Percentiles rank a stretch among this genome's conserved stretches.
These are phyloP conservation scores for Mormyrus iriodes DNA, from an alignment of 2,113 vertebrate species.

Conservation along the genomic window DNA sequence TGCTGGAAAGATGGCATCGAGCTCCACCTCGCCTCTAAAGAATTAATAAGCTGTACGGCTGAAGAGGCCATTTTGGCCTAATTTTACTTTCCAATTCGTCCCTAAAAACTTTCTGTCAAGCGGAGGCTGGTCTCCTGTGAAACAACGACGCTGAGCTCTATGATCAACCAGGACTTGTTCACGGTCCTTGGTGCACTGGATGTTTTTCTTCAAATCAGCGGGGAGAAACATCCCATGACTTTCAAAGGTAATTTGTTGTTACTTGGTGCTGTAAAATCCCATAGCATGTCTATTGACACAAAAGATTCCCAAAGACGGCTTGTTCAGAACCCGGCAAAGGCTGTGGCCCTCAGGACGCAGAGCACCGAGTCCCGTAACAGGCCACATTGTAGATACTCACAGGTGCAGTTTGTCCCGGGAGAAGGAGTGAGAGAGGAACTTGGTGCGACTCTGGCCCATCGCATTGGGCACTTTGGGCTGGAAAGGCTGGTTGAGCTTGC, in stretches of 20 bases:
- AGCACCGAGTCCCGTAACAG: neutral
- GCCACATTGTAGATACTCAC: conserved; percentile 65
- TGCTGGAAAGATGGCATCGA: neutral
- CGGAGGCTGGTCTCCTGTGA: neutral
- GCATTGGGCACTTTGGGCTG: conserved; percentile 76
- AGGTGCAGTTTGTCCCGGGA: conserved; percentile 91
- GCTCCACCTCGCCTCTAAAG: neutral
- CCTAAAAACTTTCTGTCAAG: neutral
- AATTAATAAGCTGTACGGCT: neutral
- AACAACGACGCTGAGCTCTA: neutral
- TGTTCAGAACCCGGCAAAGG: neutral
- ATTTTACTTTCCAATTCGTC: neutral
- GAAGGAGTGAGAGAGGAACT: conserved; percentile 84
- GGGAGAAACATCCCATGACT: neutral
- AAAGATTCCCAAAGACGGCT: neutral
- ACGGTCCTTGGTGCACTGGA: neutral
- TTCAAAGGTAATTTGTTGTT: neutral
- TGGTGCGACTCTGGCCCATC: conserved; percentile 66
- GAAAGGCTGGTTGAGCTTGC: conserved; percentile 77
- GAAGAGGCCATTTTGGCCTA: conserved; percentile 2
- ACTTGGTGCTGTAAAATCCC: neutral
- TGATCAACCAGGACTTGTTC: neutral
- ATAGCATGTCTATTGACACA: neutral
- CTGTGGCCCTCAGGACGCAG: neutral
- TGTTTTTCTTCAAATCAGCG: neutral